Evolutionary conservation across 1,140 invertebrate genomes (phyloP).

Genomic region (Semibalanus balanoides): DNA sequence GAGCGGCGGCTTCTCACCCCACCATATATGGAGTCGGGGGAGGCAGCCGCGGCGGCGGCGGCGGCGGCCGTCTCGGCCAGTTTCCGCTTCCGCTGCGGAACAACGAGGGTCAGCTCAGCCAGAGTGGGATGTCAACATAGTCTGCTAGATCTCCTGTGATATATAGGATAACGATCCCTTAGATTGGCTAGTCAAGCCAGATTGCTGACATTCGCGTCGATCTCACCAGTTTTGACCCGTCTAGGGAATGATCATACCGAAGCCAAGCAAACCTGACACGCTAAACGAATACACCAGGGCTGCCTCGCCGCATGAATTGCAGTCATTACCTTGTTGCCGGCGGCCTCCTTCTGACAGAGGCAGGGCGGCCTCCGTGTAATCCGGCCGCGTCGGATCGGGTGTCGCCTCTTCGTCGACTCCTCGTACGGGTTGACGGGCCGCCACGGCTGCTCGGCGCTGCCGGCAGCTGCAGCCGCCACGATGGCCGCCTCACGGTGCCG

Average conservation of each 20-base stretch:
- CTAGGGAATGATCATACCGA: neutral
- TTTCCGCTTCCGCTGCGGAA: neutral
- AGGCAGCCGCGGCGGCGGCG: too few relatives aligned
- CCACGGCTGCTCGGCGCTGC: neutral
- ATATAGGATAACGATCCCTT: too few relatives aligned
- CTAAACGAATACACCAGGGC: too few relatives aligned
- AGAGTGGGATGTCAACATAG: neutral
- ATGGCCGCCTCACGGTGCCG: neutral
- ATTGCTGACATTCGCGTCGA: too few relatives aligned
- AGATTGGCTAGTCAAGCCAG: too few relatives aligned
- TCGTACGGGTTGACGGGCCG: neutral
- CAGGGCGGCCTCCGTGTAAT: neutral
- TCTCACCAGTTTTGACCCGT: too few relatives aligned
- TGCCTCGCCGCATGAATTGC: too few relatives aligned
- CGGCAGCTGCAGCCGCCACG: neutral
- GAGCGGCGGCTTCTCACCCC: neutral
- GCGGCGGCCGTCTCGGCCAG: too few relatives aligned
- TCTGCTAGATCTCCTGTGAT: too few relatives aligned
- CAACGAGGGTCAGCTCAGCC: neutral
- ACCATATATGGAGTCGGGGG: neutral
- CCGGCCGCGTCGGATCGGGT: neutral
- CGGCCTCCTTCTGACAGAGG: neutral
- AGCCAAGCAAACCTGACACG: neutral
- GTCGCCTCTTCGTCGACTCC: neutral
- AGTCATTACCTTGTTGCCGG: neutral